Conservation (phyloP, 2,797 vertebrate species). For the Intellagama lesueurii region DNA sequence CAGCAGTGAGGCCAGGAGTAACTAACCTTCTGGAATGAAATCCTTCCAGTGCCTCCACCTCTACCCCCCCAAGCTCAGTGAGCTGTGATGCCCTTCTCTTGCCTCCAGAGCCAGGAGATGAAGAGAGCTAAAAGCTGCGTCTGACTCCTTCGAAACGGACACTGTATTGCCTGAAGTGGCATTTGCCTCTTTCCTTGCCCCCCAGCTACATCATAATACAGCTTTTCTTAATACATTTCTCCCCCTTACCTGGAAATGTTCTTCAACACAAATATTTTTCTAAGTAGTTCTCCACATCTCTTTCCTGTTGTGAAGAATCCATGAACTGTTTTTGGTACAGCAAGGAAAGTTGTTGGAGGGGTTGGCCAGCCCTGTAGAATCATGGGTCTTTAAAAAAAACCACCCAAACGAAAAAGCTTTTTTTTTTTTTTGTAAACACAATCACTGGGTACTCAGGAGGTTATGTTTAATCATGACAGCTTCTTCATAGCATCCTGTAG, state of each 20-base stretch:
- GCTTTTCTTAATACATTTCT: background rate
- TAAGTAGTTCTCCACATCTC: background rate
- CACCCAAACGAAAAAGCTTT: too few relatives aligned
- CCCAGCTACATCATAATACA: background rate
- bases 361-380: background rate
- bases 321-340: background rate
- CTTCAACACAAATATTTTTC: background rate
- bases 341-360: background rate
- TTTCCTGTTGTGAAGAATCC: constrained; percentile 3
- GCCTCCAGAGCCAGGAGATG: constrained; percentile 3
- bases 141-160: background rate
- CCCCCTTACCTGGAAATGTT: background rate
- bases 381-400: too few relatives aligned
- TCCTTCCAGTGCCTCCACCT: background rate
- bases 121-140: background rate
- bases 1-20: background rate
- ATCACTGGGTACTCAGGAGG: background rate
- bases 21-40: background rate
- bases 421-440: background rate
- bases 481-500: background rate
- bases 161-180: constrained; percentile 9
- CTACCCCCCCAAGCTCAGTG: background rate
- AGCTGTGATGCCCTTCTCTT: constrained; percentile 7
- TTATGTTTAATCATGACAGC: background rate
- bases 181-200: background rate